Evolutionary conservation across 1,140 invertebrate genomes (phyloP), one percentile per base, ranked within the genome.

Genomic region (Drosophila nasuta): DNA sequence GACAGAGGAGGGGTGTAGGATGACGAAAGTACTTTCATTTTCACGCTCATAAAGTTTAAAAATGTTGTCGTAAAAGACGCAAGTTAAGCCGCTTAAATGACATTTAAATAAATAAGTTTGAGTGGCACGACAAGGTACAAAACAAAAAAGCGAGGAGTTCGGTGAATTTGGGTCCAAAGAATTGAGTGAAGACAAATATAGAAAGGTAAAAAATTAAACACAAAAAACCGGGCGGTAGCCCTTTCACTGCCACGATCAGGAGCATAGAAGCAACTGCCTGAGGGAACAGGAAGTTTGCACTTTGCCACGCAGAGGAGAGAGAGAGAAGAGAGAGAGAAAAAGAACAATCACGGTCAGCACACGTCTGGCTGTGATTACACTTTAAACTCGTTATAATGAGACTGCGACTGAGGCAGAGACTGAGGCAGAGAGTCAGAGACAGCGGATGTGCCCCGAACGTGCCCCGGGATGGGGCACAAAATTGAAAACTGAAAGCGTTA

Each of bases 341-440:
- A 20, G 28, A 45, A 49, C 46, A 67, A 73, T 59, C 33, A 62
- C 10, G 54, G 28, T 15, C 43, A 71, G 52, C 67, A 76, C 69
- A 73, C 57, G 57, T 28, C 75, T 60, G 41, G 48, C 72, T 66
- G 76, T 88, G 82, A 87, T 87, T 87, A 87, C 83, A 79, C 80
- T 82, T 80, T 88, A 87, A 88, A 88, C 82, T 87, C 73, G 79
- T 74, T 87, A 88, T 88, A 87, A 87, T 87, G 82, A 87, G 80
- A 72, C 77, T 75, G 76, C 69, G 74, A 80, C 75, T 33, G 30
- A 88, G 80, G 72, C 77, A 75, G 72, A 69, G 74, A 80, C 71
- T 25, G 3, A 25, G 20, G 20, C 20, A 25, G 20, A 25, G 20
- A 25, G 20, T 25, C 20, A 25, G 20, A 25, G 20, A 87, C 69